Percentiles rank a stretch among this genome's conserved stretches.
Conservation (phyloP, 2,113 vertebrate genomes). For the Morone chrysops region DNA sequence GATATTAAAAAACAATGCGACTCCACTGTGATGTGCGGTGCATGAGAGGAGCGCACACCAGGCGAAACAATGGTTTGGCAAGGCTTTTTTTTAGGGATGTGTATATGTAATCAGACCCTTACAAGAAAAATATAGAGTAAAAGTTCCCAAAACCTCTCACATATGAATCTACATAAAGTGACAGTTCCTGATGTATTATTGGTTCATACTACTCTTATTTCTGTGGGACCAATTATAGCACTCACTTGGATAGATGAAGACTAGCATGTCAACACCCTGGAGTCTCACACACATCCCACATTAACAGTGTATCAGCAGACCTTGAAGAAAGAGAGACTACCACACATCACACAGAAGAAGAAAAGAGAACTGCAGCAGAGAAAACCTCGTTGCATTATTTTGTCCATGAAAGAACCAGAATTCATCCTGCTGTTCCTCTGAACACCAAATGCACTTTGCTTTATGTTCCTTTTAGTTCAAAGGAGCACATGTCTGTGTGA, state of each 20-base stretch:
- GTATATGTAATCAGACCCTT: no score
- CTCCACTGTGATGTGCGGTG: no score
- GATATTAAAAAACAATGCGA: no score
- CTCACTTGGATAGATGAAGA: conserved; percentile 11
- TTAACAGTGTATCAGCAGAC: no score
- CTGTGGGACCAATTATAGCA: conserved; percentile 60
- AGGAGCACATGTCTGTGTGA: neutral
- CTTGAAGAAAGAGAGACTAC: neutral
- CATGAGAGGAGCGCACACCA: no score
- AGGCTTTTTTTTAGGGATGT: no score
- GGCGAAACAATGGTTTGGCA: no score
- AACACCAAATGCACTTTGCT: neutral
- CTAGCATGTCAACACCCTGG: conserved; percentile 6
- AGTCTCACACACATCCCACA: conserved; percentile 3
- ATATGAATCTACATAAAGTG: neutral
- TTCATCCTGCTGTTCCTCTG: neutral
- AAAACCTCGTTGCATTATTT: neutral
- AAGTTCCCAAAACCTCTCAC: no score
- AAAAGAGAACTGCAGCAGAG: neutral
- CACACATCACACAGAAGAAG: conserved; percentile 14
- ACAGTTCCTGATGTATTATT: conserved; percentile 52
- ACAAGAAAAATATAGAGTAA: no score
- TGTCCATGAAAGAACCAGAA: neutral
- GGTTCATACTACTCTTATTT: conserved; percentile 31
- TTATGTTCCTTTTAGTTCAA: neutral